phyloP scores from a whole-genome alignment of 2,113 vertebrate genomes.

The Urocolius indicus region DNA sequence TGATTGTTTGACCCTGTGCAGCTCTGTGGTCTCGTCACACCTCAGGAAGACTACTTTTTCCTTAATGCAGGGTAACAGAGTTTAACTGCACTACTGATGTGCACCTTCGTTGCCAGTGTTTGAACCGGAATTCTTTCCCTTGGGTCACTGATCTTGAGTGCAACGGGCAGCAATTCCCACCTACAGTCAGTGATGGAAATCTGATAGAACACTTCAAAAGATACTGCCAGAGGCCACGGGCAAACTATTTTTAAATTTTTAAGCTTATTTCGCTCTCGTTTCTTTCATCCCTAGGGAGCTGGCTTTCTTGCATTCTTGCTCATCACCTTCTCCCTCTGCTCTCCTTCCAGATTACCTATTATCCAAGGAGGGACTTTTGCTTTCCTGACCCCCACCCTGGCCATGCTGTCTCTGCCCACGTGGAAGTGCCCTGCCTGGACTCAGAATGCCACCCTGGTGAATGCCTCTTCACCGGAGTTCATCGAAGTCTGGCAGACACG shows the following conservation, averaged over 20 bases:
- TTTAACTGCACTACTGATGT: neutral
- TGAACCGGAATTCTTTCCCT: neutral
- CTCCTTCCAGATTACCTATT: constrained; percentile 87
- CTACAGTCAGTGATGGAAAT: neutral
- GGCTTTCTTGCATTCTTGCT: neutral
- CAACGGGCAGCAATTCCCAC: neutral
- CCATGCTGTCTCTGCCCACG: constrained; percentile 92
- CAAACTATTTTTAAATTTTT: neutral
- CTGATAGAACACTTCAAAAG: neutral
- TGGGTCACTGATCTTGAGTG: neutral
- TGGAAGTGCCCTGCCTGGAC: constrained; percentile 96
- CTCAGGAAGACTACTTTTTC: neutral
- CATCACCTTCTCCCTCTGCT: neutral
- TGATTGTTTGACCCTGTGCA: neutral
- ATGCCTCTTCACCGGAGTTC: constrained; percentile 86
- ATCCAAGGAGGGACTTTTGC: constrained; percentile 94
- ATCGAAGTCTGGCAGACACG: constrained; percentile 91
- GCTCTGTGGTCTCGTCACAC: neutral
- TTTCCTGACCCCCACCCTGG: constrained; percentile 88
- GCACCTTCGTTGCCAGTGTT: neutral
- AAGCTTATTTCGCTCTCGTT: neutral
- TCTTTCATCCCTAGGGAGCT: neutral
- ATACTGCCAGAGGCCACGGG: neutral
- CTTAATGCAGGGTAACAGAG: neutral
- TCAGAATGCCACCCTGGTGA: constrained; percentile 85